These are phyloP conservation scores for Chlamydotis undulata DNA, from an alignment of 2,113 vertebrate species.

Conservation along the genomic window DNA sequence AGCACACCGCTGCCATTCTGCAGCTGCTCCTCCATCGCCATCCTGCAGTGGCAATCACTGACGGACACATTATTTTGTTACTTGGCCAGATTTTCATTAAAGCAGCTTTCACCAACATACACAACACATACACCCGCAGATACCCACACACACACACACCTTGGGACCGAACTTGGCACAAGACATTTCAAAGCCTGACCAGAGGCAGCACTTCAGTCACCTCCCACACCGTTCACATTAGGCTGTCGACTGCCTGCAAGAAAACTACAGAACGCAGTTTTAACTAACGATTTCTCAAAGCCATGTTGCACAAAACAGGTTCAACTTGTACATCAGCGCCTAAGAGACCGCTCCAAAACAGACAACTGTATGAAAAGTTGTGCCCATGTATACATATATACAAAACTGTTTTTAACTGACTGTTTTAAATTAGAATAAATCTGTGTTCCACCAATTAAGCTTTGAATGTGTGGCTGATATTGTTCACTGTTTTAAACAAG, in stretches of 20 bases:
- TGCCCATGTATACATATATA: conserved; percentile 66
- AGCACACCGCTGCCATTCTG: not conserved
- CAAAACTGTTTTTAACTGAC: conserved; percentile 68
- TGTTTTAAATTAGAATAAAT: conserved; percentile 69
- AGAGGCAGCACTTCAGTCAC: not conserved
- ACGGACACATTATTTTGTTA: not conserved
- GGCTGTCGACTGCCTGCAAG: not conserved
- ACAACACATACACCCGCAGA: fast-evolving
- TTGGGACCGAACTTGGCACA: not conserved
- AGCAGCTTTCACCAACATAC: not conserved
- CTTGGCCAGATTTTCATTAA: not conserved
- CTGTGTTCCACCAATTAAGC: conserved; percentile 68
- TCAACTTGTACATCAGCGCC: conserved; percentile 46
- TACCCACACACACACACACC: not conserved
- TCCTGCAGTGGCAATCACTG: not conserved
- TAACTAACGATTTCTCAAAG: conserved; percentile 38
- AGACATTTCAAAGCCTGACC: not conserved
- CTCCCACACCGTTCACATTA: not conserved
- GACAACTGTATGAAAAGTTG: conserved; percentile 63
- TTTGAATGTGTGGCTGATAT: conserved; percentile 33
- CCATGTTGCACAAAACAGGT: conserved; percentile 50
- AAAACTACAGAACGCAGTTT: not conserved
- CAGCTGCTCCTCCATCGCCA: not conserved
- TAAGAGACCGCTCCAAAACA: conserved; percentile 60
- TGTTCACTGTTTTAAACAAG: conserved; percentile 59